Evolutionary conservation across 2,888 invertebrate genomes (phyloP).

Genomic region (Dryobota labecula): DNA sequence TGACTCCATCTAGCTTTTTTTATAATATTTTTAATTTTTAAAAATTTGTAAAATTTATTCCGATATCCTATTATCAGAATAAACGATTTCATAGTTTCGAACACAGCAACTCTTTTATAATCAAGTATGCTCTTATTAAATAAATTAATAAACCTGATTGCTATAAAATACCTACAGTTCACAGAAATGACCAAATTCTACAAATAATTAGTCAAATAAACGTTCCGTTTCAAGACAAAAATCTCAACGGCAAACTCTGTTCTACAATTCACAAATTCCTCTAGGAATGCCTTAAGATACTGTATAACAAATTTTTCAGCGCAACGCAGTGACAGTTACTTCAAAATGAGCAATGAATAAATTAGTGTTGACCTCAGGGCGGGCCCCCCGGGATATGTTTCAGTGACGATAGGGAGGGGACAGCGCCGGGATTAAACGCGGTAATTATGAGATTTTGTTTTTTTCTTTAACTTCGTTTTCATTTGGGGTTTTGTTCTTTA

Average conservation of each 20-base stretch:
- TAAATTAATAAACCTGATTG: too few species aligned
- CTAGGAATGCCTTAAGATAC: slow-evolving; percentile 32
- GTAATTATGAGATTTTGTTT: slow-evolving; percentile 22
- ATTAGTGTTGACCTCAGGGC: slow-evolving; percentile 79
- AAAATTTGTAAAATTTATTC: too few species aligned
- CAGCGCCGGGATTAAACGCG: slow-evolving; percentile 35
- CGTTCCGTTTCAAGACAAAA: slow-evolving; percentile 11
- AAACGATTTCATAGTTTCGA: too few species aligned
- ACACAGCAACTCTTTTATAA: too few species aligned
- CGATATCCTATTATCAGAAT: too few species aligned
- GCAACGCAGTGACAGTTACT: slow-evolving; percentile 68
- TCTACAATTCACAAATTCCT: slow-evolving; percentile 34
- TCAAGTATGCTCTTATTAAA: too few species aligned
- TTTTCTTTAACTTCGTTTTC: neutral
- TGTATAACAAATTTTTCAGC: slow-evolving; percentile 60
- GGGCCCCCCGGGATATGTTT: slow-evolving; percentile 76
- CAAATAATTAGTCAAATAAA: slow-evolving; percentile 12
- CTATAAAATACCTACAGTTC: neutral
- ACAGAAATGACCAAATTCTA: neutral
- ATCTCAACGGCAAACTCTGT: slow-evolving; percentile 23
- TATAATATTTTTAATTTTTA: too few species aligned
- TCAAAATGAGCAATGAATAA: slow-evolving; percentile 85
- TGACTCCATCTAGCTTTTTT: too few species aligned
- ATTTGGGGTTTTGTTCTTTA: neutral
- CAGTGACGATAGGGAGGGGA: slow-evolving; percentile 71